phyloP scores from a whole-genome alignment of 2,888 invertebrate genomes.

The Cartodere bifasciata region DNA sequence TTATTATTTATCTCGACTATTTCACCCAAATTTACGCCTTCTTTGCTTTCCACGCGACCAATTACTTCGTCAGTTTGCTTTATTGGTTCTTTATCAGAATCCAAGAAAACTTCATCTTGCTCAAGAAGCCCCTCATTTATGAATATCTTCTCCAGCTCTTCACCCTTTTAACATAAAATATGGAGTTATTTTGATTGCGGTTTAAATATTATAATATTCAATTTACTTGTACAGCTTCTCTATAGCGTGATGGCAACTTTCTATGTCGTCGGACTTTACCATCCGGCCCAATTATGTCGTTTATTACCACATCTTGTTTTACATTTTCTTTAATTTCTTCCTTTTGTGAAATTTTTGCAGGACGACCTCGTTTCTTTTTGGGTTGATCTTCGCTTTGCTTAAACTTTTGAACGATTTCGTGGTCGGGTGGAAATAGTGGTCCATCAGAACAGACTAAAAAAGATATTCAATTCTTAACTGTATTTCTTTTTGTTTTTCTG shows the following conservation, averaged over 20 bases:
- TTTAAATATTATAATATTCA: constrained; percentile 3
- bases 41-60: constrained; percentile 50
- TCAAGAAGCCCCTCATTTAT: constrained; percentile 59
- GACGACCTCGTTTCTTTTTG: constrained; percentile 55
- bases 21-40: constrained; percentile 47
- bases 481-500: constrained; percentile 2
- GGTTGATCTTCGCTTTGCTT: constrained; percentile 41
- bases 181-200: constrained; percentile 2
- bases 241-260: constrained; percentile 50
- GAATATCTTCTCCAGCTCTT: constrained; percentile 61
- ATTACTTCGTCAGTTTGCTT: constrained; percentile 41
- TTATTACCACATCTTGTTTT: constrained; percentile 15
- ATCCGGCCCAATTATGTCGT: constrained; percentile 19
- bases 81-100: constrained; percentile 17
- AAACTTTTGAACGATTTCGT: constrained; percentile 29
- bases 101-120: constrained; percentile 30
- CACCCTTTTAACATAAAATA: constrained; percentile 38
- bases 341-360: constrained; percentile 41
- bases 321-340: constrained; percentile 20
- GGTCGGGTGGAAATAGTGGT: constrained; percentile 50
- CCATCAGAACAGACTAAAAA: constrained; percentile 46
- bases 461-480: constrained; percentile 5
- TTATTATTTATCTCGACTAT: constrained; percentile 42
- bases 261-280: constrained; percentile 47
- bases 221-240: constrained; percentile 46